phyloP scores from a whole-genome alignment of 2,113 vertebrate species.

The Tretioscincus oriximinensis region DNA sequence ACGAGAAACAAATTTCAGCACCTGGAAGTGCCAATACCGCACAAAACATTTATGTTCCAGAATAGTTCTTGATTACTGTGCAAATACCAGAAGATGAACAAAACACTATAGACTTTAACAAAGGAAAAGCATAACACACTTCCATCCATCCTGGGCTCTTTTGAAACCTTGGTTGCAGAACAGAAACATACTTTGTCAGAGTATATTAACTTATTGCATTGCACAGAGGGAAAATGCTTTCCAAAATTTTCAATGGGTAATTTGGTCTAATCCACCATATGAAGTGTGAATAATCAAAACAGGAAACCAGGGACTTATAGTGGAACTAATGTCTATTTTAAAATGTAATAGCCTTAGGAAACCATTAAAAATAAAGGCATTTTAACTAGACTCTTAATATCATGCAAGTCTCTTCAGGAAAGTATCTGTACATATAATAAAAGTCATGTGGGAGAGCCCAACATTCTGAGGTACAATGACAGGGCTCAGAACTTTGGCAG shows the following conservation, averaged over 20 bases:
- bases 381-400: conserved; percentile 41
- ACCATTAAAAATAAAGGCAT: conserved; percentile 51
- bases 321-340: conserved; percentile 52
- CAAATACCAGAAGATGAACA: background rate
- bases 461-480: no score
- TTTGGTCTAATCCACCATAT: conserved; percentile 57
- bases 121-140: background rate
- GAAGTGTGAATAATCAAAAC: conserved; percentile 62
- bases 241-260: conserved; percentile 49
- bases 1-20: no score
- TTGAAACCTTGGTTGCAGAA: conserved; percentile 13
- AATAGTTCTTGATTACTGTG: background rate
- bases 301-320: conserved; percentile 50
- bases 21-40: no score
- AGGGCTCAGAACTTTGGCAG: no score
- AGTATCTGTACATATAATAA: background rate
- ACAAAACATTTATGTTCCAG: background rate
- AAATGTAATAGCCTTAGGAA: conserved; percentile 62
- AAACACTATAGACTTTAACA: background rate
- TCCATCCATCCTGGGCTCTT: background rate
- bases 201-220: conserved; percentile 17
- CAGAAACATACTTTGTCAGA: background rate
- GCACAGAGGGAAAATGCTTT: conserved; percentile 32
- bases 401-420: conserved; percentile 45
- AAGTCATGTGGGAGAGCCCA: no score